A percentile compares a stretch with the other conserved stretches of the same genome.
phyloP scores from a whole-genome alignment of 2,113 vertebrate species.

The Oxyura jamaicensis region DNA sequence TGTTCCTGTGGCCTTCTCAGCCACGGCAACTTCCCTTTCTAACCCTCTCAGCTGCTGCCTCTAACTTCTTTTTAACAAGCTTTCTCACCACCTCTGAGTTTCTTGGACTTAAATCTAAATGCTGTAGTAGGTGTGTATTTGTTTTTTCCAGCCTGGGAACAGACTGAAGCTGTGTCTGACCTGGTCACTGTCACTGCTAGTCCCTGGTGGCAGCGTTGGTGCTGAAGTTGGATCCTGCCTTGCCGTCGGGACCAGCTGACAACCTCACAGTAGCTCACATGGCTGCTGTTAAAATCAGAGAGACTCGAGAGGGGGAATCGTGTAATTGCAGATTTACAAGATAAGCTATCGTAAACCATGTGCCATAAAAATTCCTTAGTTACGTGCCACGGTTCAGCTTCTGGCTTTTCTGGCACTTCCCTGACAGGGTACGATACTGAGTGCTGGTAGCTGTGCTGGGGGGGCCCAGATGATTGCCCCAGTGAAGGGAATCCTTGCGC shows the following conservation, averaged over 20 bases:
- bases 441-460: background rate
- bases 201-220: background rate
- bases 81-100: background rate
- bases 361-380: slow-evolving; percentile 23
- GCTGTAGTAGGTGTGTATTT: background rate
- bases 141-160: background rate
- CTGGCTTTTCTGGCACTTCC: too few species aligned
- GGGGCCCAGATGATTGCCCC: accelerated
- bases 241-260: background rate
- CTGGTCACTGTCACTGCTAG: background rate
- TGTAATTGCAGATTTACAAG: slow-evolving; percentile 21
- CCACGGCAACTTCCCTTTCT: background rate
- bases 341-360: background rate
- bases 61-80: background rate
- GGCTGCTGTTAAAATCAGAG: slow-evolving; percentile 23
- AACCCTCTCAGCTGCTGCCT: background rate
- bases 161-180: background rate
- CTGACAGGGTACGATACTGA: too few species aligned
- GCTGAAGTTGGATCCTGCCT: too few species aligned
- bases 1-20: background rate
- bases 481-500: background rate
- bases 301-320: background rate
- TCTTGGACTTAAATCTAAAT: background rate
- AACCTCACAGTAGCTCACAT: background rate
- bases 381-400: background rate